phyloP scores from a whole-genome alignment of 2,797 vertebrate species.

The Lateolabrax maculatus region DNA sequence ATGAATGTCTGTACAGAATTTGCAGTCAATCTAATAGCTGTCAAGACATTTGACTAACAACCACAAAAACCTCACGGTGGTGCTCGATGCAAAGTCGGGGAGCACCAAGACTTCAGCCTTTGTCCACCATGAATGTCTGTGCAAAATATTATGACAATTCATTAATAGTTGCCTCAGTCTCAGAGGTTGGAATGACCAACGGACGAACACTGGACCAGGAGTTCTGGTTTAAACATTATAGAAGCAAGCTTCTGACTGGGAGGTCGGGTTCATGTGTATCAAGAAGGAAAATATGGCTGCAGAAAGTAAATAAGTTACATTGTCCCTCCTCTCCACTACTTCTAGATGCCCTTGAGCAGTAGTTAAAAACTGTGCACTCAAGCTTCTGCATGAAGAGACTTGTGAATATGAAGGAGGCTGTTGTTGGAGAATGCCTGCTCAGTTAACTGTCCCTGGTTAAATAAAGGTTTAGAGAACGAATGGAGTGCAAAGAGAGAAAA shows the following conservation, averaged over 20 bases:
- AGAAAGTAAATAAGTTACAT: neutral
- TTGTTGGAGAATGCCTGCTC: slow-evolving; percentile 12
- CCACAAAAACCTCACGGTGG: neutral
- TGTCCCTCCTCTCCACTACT: neutral
- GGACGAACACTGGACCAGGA: neutral
- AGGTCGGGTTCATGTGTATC: neutral
- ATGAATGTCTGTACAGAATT: neutral
- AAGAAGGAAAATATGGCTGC: neutral
- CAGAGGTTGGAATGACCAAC: neutral
- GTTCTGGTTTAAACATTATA: neutral
- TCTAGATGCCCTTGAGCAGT: neutral
- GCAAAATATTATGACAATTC: neutral
- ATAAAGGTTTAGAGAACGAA: slow-evolving; percentile 38
- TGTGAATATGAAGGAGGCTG: slow-evolving; percentile 9
- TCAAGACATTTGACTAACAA: neutral
- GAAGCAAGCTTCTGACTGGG: neutral
- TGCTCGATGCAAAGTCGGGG: neutral
- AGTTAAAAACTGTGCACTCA: neutral
- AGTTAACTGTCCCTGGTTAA: slow-evolving; percentile 38
- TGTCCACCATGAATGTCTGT: neutral
- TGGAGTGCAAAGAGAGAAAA: slow-evolving; percentile 14
- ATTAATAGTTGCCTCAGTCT: neutral
- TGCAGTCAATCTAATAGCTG: too few species aligned
- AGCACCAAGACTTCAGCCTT: neutral
- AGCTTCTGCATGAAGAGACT: neutral